These are phyloP conservation scores for Ricordea florida DNA, from an alignment of 92 coral and sea anemone species.

Conservation along the genomic window DNA sequence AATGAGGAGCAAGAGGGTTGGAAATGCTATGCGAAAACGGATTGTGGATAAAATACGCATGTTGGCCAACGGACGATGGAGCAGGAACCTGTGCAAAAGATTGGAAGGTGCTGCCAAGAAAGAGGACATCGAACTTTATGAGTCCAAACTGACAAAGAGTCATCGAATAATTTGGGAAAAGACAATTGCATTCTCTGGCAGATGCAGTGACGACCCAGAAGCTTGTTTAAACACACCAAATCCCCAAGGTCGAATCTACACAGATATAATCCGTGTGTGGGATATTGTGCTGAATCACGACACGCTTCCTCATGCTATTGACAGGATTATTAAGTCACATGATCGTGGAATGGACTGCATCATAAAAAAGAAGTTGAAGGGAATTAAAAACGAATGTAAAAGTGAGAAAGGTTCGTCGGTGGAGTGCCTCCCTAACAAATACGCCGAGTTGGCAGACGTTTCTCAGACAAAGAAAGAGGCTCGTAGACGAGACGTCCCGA, in stretches of 20 bases:
- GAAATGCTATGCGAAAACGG: slow-evolving; percentile 29
- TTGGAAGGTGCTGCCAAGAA: slow-evolving; percentile 79
- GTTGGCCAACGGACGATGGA: slow-evolving; percentile 94
- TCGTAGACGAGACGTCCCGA: neutral
- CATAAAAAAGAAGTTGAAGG: slow-evolving; percentile 80
- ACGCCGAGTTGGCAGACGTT: slow-evolving; percentile 10
- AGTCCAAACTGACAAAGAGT: slow-evolving; percentile 74
- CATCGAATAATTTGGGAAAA: slow-evolving; percentile 89
- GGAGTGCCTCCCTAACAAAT: slow-evolving; percentile 33
- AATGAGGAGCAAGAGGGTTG: slow-evolving; percentile 61
- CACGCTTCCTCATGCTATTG: slow-evolving; percentile 75
- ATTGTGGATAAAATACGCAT: slow-evolving; percentile 72
- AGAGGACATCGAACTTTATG: slow-evolving; percentile 69
- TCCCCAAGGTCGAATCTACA: slow-evolving; percentile 68
- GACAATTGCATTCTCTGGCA: slow-evolving; percentile 89
- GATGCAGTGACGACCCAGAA: slow-evolving; percentile 80
- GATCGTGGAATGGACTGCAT: slow-evolving; percentile 90
- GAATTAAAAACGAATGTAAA: slow-evolving; percentile 29
- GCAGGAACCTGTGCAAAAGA: slow-evolving; percentile 67
- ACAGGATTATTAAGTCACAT: slow-evolving; percentile 80
- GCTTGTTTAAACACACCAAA: slow-evolving; percentile 34
- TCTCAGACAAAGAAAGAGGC: neutral
- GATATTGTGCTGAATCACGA: slow-evolving; percentile 83
- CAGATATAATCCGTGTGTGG: slow-evolving; percentile 97
- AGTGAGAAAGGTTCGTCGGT: neutral